Conservation (phyloP, 2,888 invertebrate genomes). For the Macaria notata region DNA sequence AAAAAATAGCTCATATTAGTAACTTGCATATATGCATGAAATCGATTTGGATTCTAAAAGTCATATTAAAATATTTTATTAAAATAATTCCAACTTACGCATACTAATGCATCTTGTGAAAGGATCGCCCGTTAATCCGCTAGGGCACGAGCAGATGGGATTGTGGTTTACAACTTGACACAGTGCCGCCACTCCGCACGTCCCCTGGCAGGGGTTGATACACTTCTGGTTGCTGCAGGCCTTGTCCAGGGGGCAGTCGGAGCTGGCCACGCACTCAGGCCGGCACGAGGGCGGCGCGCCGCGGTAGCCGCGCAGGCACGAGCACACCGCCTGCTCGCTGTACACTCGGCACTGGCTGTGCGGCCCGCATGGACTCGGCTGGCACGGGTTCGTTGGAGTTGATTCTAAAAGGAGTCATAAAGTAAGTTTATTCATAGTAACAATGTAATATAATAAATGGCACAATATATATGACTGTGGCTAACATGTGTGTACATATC, state of each 20-base stretch:
- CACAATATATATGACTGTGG: no score
- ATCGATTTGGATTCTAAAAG: background rate
- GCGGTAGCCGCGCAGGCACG: constrained; percentile 84
- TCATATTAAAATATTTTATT: background rate
- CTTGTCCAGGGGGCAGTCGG: constrained; percentile 86
- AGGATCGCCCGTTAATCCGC: constrained; percentile 86
- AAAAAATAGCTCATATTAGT: constrained; percentile 9
- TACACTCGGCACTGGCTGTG: constrained; percentile 84
- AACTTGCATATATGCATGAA: background rate
- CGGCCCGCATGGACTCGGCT: constrained; percentile 84
- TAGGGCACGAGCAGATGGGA: constrained; percentile 87
- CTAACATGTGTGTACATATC: no score
- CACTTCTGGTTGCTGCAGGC: constrained; percentile 89
- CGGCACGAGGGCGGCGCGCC: constrained; percentile 87
- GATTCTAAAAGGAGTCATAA: constrained; percentile 44
- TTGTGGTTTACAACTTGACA: constrained; percentile 90
- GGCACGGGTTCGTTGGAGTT: constrained; percentile 80
- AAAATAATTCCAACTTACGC: constrained; percentile 61
- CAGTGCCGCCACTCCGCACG: constrained; percentile 88
- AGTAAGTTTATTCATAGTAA: no score
- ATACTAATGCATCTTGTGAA: constrained; percentile 82
- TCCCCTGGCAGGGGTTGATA: constrained; percentile 87
- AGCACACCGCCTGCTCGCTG: constrained; percentile 85
- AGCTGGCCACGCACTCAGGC: constrained; percentile 87
- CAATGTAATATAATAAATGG: no score